phyloP scores from a whole-genome alignment of 2,113 vertebrate species.

The Morone chrysops region DNA sequence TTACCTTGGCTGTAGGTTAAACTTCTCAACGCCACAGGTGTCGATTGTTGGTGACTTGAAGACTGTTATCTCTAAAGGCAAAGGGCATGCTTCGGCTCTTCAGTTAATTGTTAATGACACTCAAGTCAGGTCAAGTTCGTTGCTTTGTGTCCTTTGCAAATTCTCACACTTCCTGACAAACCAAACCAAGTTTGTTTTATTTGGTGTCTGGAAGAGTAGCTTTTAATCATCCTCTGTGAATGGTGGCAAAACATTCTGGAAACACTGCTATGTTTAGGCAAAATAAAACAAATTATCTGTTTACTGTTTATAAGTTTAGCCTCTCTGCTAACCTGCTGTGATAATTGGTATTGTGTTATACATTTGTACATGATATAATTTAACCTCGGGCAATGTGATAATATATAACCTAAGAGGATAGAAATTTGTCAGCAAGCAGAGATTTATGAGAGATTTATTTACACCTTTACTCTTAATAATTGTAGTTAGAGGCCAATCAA shows the following conservation, averaged over 20 bases:
- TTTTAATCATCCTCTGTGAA: background rate
- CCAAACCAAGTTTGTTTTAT: background rate
- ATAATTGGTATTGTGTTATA: background rate
- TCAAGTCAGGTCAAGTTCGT: conserved; percentile 19
- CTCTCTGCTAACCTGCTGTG: background rate
- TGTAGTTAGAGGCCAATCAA: background rate
- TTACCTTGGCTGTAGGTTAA: background rate
- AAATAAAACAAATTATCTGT: background rate
- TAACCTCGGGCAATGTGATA: background rate
- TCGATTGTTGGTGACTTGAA: background rate
- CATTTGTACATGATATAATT: background rate
- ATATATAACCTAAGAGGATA: background rate
- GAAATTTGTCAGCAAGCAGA: background rate
- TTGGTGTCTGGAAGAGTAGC: background rate
- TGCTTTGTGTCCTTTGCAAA: background rate
- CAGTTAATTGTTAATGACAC: conserved; percentile 31
- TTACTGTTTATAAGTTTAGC: background rate
- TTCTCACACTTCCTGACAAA: background rate
- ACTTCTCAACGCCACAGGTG: background rate
- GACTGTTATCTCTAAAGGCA: conserved; percentile 52
- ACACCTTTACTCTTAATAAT: background rate
- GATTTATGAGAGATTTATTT: background rate
- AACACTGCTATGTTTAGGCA: background rate
- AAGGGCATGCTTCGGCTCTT: conserved; percentile 35
- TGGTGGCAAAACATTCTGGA: background rate